Percentiles rank a stretch among this genome's conserved stretches.
These are phyloP conservation scores for Sarcophaga caerulescens DNA, from an alignment of 2,888 invertebrate species.

Conservation along the genomic window DNA sequence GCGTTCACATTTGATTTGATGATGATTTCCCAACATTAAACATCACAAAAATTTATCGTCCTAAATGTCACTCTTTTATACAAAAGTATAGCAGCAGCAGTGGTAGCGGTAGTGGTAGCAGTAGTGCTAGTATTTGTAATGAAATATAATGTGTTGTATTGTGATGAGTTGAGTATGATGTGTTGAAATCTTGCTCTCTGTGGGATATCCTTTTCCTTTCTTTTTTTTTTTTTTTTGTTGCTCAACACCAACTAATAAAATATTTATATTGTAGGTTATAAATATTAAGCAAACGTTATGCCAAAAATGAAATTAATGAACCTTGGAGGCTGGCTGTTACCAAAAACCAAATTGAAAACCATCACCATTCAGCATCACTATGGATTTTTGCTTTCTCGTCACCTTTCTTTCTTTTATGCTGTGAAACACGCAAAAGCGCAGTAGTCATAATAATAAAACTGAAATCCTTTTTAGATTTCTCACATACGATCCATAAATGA, in stretches of 20 bases:
- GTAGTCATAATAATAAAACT: constrained; percentile 32
- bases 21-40: constrained; percentile 69
- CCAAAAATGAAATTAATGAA: constrained; percentile 77
- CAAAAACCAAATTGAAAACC: constrained; percentile 56
- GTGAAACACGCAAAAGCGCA: constrained; percentile 41
- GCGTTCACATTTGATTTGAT: constrained; percentile 79
- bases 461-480: constrained; percentile 56
- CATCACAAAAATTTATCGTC: constrained; percentile 77
- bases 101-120: background rate
- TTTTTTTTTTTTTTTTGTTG: background rate
- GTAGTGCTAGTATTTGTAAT: background rate
- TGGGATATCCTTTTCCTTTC: constrained; percentile 65
- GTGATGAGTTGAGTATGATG: background rate
- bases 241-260: constrained; percentile 58
- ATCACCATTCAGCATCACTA: constrained; percentile 15
- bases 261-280: constrained; percentile 50
- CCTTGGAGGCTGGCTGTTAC: constrained; percentile 74
- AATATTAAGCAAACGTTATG: constrained; percentile 59
- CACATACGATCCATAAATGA: constrained; percentile 43
- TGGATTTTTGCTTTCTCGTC: constrained; percentile 5
- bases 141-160: background rate
- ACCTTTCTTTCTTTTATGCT: constrained; percentile 61
- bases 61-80: constrained; percentile 69
- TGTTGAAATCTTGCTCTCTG: constrained; percentile 64
- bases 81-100: constrained; percentile 39